Conservation (phyloP, 2,797 vertebrate species). For the Acrossocheilus wenchowensis region DNA sequence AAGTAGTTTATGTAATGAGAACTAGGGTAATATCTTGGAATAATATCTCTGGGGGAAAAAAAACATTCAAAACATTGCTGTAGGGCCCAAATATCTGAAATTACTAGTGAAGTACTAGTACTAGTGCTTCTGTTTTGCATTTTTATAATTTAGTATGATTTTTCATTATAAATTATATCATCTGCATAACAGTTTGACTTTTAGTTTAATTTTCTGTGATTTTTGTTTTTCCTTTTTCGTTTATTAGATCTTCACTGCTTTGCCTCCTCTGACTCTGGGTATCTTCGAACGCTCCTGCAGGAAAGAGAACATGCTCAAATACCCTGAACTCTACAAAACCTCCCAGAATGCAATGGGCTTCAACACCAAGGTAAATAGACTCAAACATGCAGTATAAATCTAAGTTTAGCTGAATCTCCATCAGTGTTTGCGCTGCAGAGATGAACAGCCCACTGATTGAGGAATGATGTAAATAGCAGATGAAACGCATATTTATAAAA, state of each 20-base stretch:
- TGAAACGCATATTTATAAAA: neutral
- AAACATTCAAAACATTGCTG: no score
- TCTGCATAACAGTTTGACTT: neutral
- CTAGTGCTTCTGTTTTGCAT: neutral
- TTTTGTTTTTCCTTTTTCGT: neutral
- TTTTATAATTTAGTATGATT: neutral
- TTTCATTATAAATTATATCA: neutral
- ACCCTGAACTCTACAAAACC: conserved; percentile 96
- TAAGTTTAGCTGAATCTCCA: neutral
- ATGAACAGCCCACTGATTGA: neutral
- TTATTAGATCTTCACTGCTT: conserved; percentile 92
- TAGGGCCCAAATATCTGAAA: neutral
- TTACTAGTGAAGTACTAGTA: neutral
- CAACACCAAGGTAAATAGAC: conserved; percentile 81
- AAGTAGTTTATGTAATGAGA: neutral
- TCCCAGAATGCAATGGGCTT: conserved; percentile 98
- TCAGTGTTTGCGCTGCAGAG: neutral
- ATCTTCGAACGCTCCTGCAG: conserved; percentile 97
- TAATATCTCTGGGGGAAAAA: neutral
- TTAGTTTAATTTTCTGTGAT: neutral
- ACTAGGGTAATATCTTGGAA: neutral
- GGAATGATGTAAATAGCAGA: neutral
- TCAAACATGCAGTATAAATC: neutral
- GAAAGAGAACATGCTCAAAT: conserved; percentile 98
- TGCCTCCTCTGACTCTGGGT: conserved; percentile 95